Conservation (phyloP, 2,888 invertebrate genomes). For the Acheta domesticus region DNA sequence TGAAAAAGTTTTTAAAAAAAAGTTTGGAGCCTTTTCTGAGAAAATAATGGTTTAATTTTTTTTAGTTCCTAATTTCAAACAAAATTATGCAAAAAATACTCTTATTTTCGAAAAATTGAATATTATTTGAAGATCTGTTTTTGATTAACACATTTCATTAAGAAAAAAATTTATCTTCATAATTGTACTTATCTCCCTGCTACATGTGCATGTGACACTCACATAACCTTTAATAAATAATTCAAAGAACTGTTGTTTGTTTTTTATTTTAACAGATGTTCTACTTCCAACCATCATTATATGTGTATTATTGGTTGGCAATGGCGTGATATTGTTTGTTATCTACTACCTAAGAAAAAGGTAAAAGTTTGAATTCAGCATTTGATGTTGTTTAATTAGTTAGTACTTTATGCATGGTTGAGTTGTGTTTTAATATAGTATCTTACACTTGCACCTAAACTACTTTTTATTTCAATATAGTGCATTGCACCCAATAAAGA, state of each 20-base stretch:
- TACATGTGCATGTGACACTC: background rate
- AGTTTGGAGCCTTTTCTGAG: too few species aligned
- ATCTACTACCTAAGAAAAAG: conserved; percentile 70
- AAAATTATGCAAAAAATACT: too few species aligned
- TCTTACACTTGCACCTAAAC: background rate
- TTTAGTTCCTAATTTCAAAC: too few species aligned
- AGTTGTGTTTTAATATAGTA: background rate
- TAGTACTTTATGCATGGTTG: background rate
- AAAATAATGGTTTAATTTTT: too few species aligned
- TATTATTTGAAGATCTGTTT: too few species aligned
- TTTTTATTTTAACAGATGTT: conserved; percentile 57
- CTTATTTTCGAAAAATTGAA: too few species aligned
- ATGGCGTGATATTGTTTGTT: conserved; percentile 68
- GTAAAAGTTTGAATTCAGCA: conserved; percentile 45
- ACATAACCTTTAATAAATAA: background rate
- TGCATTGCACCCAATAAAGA: too few species aligned
- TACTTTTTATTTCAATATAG: too few species aligned
- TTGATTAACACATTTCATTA: too few species aligned
- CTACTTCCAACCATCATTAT: conserved; percentile 69
- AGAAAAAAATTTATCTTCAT: too few species aligned
- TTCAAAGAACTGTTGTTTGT: background rate
- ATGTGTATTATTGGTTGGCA: conserved; percentile 66
- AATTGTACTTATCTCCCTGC: background rate
- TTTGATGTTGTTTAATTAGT: background rate
- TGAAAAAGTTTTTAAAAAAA: too few species aligned